Evolutionary conservation across 2,113 vertebrate species (phyloP), one percentile per base, ranked within the genome.

Genomic region (Daubentonia madagascariensis): DNA sequence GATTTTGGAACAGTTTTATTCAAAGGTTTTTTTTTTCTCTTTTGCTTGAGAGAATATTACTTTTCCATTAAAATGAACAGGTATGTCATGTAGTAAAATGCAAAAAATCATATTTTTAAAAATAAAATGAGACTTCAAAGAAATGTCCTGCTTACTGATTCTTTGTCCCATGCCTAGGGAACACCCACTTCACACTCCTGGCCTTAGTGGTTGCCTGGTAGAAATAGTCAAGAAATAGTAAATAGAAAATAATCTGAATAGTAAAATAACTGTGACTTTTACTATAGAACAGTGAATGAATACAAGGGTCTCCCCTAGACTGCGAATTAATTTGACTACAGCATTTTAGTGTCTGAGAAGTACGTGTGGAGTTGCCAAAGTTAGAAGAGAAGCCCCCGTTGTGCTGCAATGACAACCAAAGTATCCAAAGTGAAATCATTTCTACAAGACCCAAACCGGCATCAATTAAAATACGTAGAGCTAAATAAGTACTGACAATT

Each of bases 1-100:
- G 25, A 80, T 59, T 80, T 22, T 70, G 17, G 95, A 97, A 70
- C 25, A 65, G 6, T 68, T 95, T 96, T 85, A 79, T 70, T 76
- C 12, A 85, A 80, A 37, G 30, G 4, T 23, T 54, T 30, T 94
- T 61, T 50, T 40, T 75, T 35, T 10, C 0, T 28, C 85, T 89
- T 79, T 54, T 22, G 28, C 50, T 35, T 73, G 43, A 63, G 25
- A 68, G 13, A 73, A 0, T 75, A 93, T 40, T 65, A 68, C 40
- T 92, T 37, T 23, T 43, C 11, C 30, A 72, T 83, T 70, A 92
- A 91, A 86, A 79, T 50, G 35, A 57, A 89, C 22, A 37, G 59
- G 14, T 37, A 40, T 2, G 7, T 40, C 23, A 68, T 18, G 40
- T 18, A 63, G 28, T 35, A 61, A 95, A 78, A 70, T 68, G 40